Base-by-base conservation (phyloP, 2,797 vertebrate species). In the Coregonus ussuriensis region DNA sequence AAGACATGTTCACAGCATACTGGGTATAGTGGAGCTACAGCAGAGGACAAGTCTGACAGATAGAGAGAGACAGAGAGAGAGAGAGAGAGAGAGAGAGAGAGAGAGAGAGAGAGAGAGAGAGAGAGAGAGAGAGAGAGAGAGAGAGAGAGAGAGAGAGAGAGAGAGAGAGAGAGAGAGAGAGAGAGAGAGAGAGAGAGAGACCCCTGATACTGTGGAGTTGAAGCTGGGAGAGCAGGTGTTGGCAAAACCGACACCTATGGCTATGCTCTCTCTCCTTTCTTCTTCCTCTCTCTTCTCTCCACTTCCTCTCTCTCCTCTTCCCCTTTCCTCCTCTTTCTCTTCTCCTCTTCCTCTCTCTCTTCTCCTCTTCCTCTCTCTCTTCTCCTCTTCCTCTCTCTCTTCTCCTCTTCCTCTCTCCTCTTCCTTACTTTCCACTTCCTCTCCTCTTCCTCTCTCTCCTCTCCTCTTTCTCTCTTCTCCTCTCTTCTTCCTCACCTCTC, bases 1-100 rank as follows among this genome's bases (percentile, higher is more conserved):
- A 31, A 35, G 15, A 21, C 83, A 51, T 72, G 63, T 53, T 72
- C 77, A 53, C 53, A 87, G 83, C 87, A 74, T 76, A 52, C 59
- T 13, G 54, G 41, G 63, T n/a, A 69, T 62, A 47, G 41, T 6
- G 7, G 41, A 37, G 35, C 5, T 37, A 37, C 6, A 37, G 35
- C 35, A 37, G 35, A 37, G 35, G 35, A 37, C 5, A 37, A 6
- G 35, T 6, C 5, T 37, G 35, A 37, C 35, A 6, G 35, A 37
- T 6, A 37, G 35, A 37, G 14, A n/a, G 35, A 35, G 74, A 62
- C 41, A 77, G 69, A 80, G 84, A 73, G 25, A 69, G 53, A 53
- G 11, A 47, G 13, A 62, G n/a, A 47, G 31, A 31, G 31, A 31
- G 31, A 31, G 31, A 31, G 1, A 9, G 7, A 9, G 41, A 41